Conservation (phyloP, 2,888 invertebrate genomes). For the Electrophaes corylata region DNA sequence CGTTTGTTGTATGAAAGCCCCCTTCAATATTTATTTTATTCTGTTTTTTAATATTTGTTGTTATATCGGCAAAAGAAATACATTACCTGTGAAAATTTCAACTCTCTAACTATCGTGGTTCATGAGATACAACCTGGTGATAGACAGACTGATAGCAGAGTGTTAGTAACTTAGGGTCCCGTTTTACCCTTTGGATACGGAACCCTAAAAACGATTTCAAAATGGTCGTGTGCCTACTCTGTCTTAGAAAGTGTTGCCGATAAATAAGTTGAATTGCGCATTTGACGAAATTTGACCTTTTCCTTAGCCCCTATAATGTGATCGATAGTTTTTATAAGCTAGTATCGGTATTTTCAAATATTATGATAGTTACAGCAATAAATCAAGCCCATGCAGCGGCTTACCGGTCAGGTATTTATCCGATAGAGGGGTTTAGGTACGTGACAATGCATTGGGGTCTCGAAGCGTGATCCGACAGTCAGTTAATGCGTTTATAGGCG, state of each 20-base stretch:
- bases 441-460: slow-evolving; percentile 45
- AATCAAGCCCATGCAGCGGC: slow-evolving; percentile 20
- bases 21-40: too few relatives aligned
- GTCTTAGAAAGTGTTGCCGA: slow-evolving; percentile 12
- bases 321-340: slow-evolving; percentile 33
- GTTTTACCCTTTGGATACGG: too few relatives aligned
- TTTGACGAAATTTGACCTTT: slow-evolving; percentile 1
- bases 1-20: too few relatives aligned
- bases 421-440: slow-evolving; percentile 53
- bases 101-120: too few relatives aligned
- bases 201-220: slow-evolving; percentile 62
- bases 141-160: too few relatives aligned
- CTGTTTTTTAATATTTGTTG: too few relatives aligned
- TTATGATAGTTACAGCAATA: slow-evolving; percentile 29
- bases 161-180: too few relatives aligned
- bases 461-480: slow-evolving; percentile 62
- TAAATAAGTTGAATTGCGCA: slow-evolving; percentile 9
- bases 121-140: too few relatives aligned
- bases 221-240: slow-evolving; percentile 56
- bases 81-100: too few relatives aligned
- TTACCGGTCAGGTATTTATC: slow-evolving; percentile 39
- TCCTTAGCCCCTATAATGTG: slow-evolving; percentile 11
- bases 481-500: slow-evolving; percentile 71
- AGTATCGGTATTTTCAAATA: slow-evolving; percentile 28
- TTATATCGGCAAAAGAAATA: too few relatives aligned